These are phyloP conservation scores for Sminthurinus aureus DNA, from an alignment of 2,888 invertebrate genomes.

Conservation along the genomic window DNA sequence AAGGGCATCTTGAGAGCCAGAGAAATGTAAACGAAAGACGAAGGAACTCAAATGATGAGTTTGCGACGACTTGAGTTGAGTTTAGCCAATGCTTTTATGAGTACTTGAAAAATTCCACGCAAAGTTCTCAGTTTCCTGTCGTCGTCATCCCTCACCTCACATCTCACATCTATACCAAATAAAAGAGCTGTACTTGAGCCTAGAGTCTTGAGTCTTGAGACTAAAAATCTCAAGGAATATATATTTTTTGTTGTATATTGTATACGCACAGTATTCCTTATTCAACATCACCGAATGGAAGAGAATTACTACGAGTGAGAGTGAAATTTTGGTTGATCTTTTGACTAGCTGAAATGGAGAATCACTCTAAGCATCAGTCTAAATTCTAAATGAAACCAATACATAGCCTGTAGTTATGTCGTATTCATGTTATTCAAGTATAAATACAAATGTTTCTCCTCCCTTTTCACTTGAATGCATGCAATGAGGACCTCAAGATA, in stretches of 20 bases:
- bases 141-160: slow-evolving; percentile 20
- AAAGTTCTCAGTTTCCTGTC: slow-evolving; percentile 20
- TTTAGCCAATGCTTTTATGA: slow-evolving; percentile 16
- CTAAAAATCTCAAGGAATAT: background rate
- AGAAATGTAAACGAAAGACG: background rate
- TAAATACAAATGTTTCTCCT: background rate
- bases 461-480: slow-evolving; percentile 7
- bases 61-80: background rate
- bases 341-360: background rate
- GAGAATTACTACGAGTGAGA: background rate
- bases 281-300: background rate
- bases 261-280: background rate
- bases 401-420: too few relatives aligned
- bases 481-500: slow-evolving; percentile 12
- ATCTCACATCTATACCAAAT: background rate
- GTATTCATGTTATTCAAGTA: too few relatives aligned
- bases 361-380: background rate
- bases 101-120: slow-evolving; percentile 26
- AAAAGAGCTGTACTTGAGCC: background rate
- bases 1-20: background rate
- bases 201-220: too few relatives aligned
- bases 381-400: background rate
- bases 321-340: slow-evolving; percentile 7
- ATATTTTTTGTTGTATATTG: background rate
- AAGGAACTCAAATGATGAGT: slow-evolving; percentile 2